phyloP scores from a whole-genome alignment of 92 coral and sea anemone species.

The Zoanthus gigantus region DNA sequence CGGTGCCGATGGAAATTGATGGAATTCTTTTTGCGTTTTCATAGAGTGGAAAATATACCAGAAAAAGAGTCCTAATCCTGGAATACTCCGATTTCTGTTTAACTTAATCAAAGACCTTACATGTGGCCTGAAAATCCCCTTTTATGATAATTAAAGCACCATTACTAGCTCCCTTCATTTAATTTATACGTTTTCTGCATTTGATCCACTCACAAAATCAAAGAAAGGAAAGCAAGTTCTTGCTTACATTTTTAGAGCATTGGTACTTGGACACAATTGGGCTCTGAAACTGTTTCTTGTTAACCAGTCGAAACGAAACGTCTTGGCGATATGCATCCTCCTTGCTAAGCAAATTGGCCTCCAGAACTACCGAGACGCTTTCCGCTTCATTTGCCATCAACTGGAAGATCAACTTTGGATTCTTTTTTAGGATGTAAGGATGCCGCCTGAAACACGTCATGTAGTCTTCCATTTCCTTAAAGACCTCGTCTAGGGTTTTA shows the following conservation, averaged over 20 bases:
- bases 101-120: too few species aligned
- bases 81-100: too few species aligned
- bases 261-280: conserved; percentile 57
- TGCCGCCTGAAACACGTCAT: conserved; percentile 63
- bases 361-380: conserved; percentile 45
- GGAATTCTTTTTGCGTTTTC: too few species aligned
- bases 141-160: too few species aligned
- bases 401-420: conserved; percentile 66
- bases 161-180: too few species aligned
- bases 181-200: too few species aligned
- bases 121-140: too few species aligned
- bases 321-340: conserved; percentile 47
- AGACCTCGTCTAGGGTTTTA: background rate
- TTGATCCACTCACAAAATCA: too few species aligned
- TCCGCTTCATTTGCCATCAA: conserved; percentile 66
- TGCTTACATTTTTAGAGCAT: conserved; percentile 48
- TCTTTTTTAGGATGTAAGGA: conserved; percentile 50
- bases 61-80: too few species aligned
- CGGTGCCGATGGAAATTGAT: too few species aligned
- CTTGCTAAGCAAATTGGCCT: conserved; percentile 38
- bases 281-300: conserved; percentile 51
- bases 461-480: conserved; percentile 58
- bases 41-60: too few species aligned
- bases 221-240: too few species aligned
- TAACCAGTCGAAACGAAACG: conserved; percentile 53